Conservation (phyloP, 2,888 invertebrate genomes). For the Chymomyza amoena region DNA sequence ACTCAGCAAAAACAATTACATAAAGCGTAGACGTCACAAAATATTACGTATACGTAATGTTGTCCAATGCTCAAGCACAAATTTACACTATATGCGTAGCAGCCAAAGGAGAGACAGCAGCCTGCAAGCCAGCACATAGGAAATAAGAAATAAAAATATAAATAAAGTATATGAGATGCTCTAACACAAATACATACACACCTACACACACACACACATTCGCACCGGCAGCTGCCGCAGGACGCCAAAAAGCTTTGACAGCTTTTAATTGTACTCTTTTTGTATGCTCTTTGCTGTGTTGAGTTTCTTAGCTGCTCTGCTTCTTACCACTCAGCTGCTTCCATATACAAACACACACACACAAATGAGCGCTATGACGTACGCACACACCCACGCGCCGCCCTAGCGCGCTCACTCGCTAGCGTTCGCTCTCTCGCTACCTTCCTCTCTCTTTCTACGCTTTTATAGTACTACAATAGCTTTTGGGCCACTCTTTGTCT, state of each 20-base stretch:
- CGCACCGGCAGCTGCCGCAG: conserved; percentile 39
- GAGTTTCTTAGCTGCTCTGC: conserved; percentile 48
- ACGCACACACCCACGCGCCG: background rate
- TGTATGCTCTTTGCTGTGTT: conserved; percentile 42
- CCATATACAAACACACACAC: background rate
- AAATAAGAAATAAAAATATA: background rate
- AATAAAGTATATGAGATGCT: background rate
- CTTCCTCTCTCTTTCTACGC: too few species aligned
- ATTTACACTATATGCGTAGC: background rate
- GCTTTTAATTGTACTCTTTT: background rate
- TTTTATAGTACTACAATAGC: background rate
- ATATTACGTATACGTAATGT: conserved; percentile 66
- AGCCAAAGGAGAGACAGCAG: background rate
- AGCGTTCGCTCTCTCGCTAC: background rate
- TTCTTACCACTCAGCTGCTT: conserved; percentile 67
- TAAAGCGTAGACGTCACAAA: conserved; percentile 62
- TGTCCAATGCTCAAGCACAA: background rate
- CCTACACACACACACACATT: background rate
- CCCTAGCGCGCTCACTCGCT: background rate
- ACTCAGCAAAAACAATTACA: background rate
- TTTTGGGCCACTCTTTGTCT: background rate
- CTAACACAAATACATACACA: conserved; percentile 4
- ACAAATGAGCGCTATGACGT: background rate
- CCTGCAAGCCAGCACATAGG: background rate
- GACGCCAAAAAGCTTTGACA: conserved; percentile 53